Evolutionary conservation across 1,140 invertebrate genomes (phyloP), one percentile per base, ranked within the genome.

Genomic region (Dreissena polymorpha): DNA sequence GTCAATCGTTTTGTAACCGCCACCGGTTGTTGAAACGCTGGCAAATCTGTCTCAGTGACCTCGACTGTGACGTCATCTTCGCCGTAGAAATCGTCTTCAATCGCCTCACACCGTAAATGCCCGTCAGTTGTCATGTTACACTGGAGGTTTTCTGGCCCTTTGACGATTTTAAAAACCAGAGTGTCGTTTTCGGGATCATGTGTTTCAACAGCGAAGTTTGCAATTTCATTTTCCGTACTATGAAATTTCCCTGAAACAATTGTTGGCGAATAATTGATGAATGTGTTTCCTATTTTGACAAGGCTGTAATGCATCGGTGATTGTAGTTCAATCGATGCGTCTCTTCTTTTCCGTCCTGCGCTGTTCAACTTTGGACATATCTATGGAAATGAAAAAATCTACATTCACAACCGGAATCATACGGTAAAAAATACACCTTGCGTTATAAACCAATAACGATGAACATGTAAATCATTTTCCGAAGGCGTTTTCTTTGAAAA

Each of bases 61-160:
- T 77, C 65, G 0, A 77, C 60, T 67, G 18, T 77, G 29, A 77
- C 53, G 27, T n/a, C n/a, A 77, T 77, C 74, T 5, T 51, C 10
- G 39, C 74, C 74, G 23, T 77, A 67, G 51, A 64, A 77, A 23
- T 77, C 74, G 64, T 49, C 60, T 27, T 67, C 49, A 25, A 39
- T 2, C 39, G 60, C 39, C 5, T 50, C 50, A 27, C 74, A 77
- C 16, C 23, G 29, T 7, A 77, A 60, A 23, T 67, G 8, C 0
- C 74, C 74, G 18, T 14, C 67, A 0, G 29, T 51, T 6, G 63
- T 51, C 25, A 67, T 51, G 18, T 64, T 57, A 68, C 74, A 77
- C 5, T 53, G 25, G 10, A 77, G 10, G 18, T 67, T 2, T 10
- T 39, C 23, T 51, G 74, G 74, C 16, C 51, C 5, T 13, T 77